A percentile compares a stretch with the other conserved stretches of the same genome.
phyloP scores from a whole-genome alignment of 2,888 invertebrate species.

The Eupelmus urozonus region DNA sequence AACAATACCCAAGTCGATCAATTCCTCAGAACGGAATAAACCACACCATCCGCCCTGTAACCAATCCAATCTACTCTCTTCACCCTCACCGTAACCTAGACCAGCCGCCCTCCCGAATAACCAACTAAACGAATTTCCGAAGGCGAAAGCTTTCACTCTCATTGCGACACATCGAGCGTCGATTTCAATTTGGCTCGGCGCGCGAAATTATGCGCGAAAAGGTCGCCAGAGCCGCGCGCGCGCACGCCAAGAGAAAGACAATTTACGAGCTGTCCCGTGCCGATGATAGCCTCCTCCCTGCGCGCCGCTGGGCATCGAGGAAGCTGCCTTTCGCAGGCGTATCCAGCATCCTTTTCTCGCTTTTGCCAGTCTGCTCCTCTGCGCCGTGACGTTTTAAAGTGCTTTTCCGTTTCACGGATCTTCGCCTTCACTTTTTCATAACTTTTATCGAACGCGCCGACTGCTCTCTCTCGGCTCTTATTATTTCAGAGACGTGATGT shows the following conservation, averaged over 20 bases:
- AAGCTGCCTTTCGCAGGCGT: too few species aligned
- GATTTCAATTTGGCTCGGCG: slow-evolving; percentile 35
- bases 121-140: slow-evolving; percentile 23
- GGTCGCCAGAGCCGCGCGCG: too few species aligned
- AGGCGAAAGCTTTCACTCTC: slow-evolving; percentile 31
- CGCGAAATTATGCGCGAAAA: slow-evolving; percentile 25
- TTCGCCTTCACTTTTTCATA: too few species aligned
- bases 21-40: too few species aligned
- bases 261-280: slow-evolving; percentile 41
- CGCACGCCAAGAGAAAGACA: slow-evolving; percentile 14
- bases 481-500: too few species aligned
- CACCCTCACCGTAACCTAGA: not conserved
- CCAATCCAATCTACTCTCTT: not conserved
- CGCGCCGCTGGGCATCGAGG: too few species aligned
- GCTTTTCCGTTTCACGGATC: too few species aligned
- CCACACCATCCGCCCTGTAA: too few species aligned
- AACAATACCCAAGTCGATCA: too few species aligned
- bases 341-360: not conserved
- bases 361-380: not conserved
- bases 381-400: not conserved
- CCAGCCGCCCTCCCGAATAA: not conserved
- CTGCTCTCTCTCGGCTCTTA: too few species aligned
- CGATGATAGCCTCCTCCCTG: slow-evolving; percentile 23
- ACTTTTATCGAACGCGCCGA: too few species aligned
- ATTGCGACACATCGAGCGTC: slow-evolving; percentile 19